A percentile compares a stretch with the other conserved stretches of the same genome.
Conservation (phyloP, 2,888 invertebrate species). For the Hydrotaea cyrtoneurina region DNA sequence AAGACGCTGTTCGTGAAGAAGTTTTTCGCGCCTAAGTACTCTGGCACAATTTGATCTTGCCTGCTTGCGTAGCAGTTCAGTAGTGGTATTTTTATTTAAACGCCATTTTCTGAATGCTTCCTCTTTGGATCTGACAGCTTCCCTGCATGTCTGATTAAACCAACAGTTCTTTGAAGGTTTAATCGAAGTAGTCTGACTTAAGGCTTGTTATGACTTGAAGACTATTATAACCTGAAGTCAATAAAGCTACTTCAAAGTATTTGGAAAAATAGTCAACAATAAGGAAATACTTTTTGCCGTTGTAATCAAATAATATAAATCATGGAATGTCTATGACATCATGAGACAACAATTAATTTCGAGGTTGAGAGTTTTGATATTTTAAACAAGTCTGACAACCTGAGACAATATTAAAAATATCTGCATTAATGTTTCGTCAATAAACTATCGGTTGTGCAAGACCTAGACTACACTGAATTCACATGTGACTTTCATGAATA, state of each 20-base stretch:
- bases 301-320: slow-evolving; percentile 57
- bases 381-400: no score
- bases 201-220: slow-evolving; percentile 51
- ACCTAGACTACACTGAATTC: slow-evolving; percentile 45
- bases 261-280: slow-evolving; percentile 68
- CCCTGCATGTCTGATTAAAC: no score
- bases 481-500: slow-evolving; percentile 49
- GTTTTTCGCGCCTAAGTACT: no score
- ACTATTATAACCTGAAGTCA: slow-evolving; percentile 40
- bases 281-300: no score
- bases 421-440: slow-evolving; percentile 65
- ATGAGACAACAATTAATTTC: slow-evolving; percentile 43
- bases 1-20: no score
- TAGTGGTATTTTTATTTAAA: no score
- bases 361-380: no score
- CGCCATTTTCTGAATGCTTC: no score
- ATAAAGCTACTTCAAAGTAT: slow-evolving; percentile 59
- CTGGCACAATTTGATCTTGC: no score
- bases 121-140: slow-evolving; percentile 47
- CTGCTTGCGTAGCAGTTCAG: no score
- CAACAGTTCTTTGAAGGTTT: no score
- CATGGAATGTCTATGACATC: slow-evolving; percentile 47
- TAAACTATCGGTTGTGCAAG: slow-evolving; percentile 51
- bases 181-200: slow-evolving; percentile 62
- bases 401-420: no score